Evolutionary conservation across 2,888 invertebrate species (phyloP), one percentile per base, ranked within the genome.

Genomic region (Diadegma fenestrale): DNA sequence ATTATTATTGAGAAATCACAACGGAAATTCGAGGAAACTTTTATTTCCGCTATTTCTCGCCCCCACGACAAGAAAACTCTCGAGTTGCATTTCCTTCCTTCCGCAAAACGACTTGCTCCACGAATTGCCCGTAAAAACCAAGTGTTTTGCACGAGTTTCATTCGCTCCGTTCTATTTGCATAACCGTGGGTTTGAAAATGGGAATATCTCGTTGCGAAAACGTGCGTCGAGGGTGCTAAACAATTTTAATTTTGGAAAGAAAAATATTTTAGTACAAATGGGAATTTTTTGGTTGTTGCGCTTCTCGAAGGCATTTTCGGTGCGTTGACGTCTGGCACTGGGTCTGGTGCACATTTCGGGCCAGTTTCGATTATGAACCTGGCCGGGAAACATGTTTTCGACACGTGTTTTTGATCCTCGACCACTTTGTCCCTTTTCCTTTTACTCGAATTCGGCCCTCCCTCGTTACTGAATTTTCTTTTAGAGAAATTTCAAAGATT

Each of bases 331-430:
- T 30, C 19, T 45, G 30, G 69, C 22, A 26, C 69, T 17, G 33
- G 48, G 69, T 48, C 69, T 69, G 30, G 48, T 69, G 58, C 51
- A 33, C 45, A 64, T 58, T 64, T 19, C 37, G 14, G 58, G 54
- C 41, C 19, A 33, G 54, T 19, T 26, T 68, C 26, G 6, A 48
- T n/a, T 17, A 63, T 26, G n/a, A 64, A 30, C 43, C 68, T 71
- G 68, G 54, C 51, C 51, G 58, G 48, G 77, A 77, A 89, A 90
- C 90, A 91, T 88, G 89, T 90, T 91, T 86, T 83, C 85, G 89
- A 92, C 92, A 92, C 89, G 92, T 92, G 91, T 92, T 86, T 86
- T 86, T 87, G 87, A 79, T 82, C 83, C 69, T 69, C 89, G 87
- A 88, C 88, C 89, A 88, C 88, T 86, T 87, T 79, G 78, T 86